Conservation (phyloP, 2,113 vertebrate species). For the Herpetotheres cachinnans region DNA sequence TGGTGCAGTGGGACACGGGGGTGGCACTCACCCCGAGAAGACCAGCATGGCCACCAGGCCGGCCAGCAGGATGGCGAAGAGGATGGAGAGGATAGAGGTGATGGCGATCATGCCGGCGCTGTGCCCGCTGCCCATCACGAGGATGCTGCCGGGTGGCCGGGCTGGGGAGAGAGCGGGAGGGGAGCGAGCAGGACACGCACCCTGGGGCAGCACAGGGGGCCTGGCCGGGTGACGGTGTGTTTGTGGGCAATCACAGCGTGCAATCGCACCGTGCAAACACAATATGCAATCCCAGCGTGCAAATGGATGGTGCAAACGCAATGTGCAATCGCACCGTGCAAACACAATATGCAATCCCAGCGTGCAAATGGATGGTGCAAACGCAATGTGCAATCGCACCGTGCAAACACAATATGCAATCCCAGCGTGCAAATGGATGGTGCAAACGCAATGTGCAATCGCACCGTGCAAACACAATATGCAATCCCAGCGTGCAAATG, state of each 20-base stretch:
- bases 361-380: too few species aligned
- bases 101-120: slow-evolving; percentile 55
- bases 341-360: too few species aligned
- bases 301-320: too few species aligned
- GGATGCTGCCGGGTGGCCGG: not conserved
- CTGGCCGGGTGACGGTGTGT: accelerated
- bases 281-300: too few species aligned
- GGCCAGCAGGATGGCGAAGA: slow-evolving; percentile 61
- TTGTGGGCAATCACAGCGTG: not conserved
- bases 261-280: too few species aligned
- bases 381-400: too few species aligned
- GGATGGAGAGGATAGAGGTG: slow-evolving; percentile 63
- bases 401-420: too few species aligned
- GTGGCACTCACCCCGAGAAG: slow-evolving; percentile 23
- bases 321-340: too few species aligned
- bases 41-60: slow-evolving; percentile 13
- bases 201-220: not conserved
- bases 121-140: not conserved
- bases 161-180: slow-evolving; percentile 4
- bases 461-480: too few species aligned
- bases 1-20: accelerated
- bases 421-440: too few species aligned
- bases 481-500: too few species aligned
- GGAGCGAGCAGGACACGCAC: accelerated
- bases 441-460: too few species aligned